phyloP scores from a whole-genome alignment of 2,113 vertebrate species.

The Sceloporus tristichus region DNA sequence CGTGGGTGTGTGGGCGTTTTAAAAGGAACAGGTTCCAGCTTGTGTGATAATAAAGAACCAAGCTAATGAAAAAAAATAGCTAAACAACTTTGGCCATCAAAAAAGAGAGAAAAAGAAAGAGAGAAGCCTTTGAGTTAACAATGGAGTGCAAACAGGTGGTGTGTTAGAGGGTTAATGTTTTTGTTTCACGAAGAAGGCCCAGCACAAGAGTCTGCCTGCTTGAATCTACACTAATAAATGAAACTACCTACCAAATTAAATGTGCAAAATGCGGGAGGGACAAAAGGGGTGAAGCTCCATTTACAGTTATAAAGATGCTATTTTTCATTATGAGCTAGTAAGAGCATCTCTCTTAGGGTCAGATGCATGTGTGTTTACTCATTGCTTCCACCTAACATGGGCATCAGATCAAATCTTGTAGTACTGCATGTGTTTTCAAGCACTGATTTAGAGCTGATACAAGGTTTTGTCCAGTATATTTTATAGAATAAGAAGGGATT shows the following conservation, averaged over 20 bases:
- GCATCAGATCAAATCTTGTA: not conserved
- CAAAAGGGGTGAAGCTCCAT: slow-evolving; percentile 51
- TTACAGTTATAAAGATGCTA: slow-evolving; percentile 60
- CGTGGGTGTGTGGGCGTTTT: not conserved
- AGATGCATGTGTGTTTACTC: slow-evolving; percentile 11
- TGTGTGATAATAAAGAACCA: slow-evolving; percentile 69
- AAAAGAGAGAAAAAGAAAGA: slow-evolving; percentile 41
- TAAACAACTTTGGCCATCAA: slow-evolving; percentile 67
- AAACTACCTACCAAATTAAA: slow-evolving; percentile 69
- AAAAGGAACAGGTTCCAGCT: slow-evolving; percentile 67
- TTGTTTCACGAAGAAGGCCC: slow-evolving; percentile 67
- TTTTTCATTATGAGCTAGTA: slow-evolving; percentile 65
- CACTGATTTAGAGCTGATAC: rapidly evolving
- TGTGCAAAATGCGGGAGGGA: slow-evolving; percentile 56
- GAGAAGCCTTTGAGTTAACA: slow-evolving; percentile 60
- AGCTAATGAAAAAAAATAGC: slow-evolving; percentile 62
- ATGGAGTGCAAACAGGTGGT: slow-evolving; percentile 81
- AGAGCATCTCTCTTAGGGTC: slow-evolving; percentile 60
- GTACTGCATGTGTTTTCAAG: slow-evolving; percentile 17
- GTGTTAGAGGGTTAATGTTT: slow-evolving; percentile 70
- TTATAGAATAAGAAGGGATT: slow-evolving; percentile 8
- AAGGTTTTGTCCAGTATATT: rapidly evolving
- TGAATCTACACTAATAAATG: slow-evolving; percentile 63
- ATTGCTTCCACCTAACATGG: slow-evolving; percentile 21
- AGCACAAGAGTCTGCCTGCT: slow-evolving; percentile 59